Base-by-base conservation (phyloP, 2,797 vertebrate species). In the Mastacembelus armatus region DNA sequence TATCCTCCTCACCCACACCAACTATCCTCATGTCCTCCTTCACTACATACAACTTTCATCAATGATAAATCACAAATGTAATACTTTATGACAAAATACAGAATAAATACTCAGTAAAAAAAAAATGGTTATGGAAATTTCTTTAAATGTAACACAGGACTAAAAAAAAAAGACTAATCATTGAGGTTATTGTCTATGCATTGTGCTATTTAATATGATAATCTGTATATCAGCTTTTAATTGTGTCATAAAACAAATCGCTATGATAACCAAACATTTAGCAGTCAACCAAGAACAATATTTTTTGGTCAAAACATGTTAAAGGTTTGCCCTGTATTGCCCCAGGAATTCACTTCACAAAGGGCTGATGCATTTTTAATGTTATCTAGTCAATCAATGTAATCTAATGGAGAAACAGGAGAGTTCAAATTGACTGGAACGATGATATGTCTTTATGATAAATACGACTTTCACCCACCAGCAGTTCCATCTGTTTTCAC, bases 401-500 rank as follows among this genome's bases (percentile, higher is more conserved):
- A 32, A 76, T 44, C 26, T 11, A 22, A 48, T 6, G 54, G 42
- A 26, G 12, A 35, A 47, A 50, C 49, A 0, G 21, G 21, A 52
- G 32, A 15, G n/a, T 50, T 56, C 35, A 43, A 72, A 56, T 51
- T 1, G 62, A 50, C 47, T 33, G 35, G 48, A 72, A 48, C 14
- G 1, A 43, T 32, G 75, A 63, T 62, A 72, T 18, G 7, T 67
- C 83, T 72, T 59, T 22, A 44, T 59, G 54, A 83, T 71, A 74
- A 66, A 74, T 76, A 61, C 9, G 59, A 19, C 69, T 32, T 66
- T 49, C 39, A 33, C 32, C 61, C 55, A n/a, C 47, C 52, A 30
- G 40, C 66, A 12, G 55, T 54, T 36, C 59, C 88, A 85, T 91
- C 89, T 91, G 91, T 48, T 91, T 88, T 81, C 80, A 60, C 55